Evolutionary conservation across 2,797 vertebrate species (phyloP), one percentile per base, ranked within the genome.

Genomic region (Antrozous pallidus): DNA sequence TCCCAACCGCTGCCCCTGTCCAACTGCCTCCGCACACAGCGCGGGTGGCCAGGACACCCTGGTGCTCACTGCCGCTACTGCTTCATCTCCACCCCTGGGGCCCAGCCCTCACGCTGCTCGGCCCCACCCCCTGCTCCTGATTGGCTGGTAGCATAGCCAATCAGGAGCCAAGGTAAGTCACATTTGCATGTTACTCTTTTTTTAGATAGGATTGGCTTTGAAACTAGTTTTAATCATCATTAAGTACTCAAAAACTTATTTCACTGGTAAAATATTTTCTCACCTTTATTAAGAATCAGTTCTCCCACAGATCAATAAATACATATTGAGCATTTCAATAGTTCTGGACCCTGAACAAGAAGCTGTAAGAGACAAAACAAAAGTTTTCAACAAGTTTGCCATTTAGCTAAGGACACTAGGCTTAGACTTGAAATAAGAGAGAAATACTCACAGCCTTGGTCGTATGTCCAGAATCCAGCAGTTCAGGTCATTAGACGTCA

Each of bases 141-240:
- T n/a, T n/a, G n/a, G n/a, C n/a, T n/a, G n/a, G n/a, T n/a, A n/a
- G n/a, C n/a, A n/a, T n/a, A n/a, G n/a, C n/a, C n/a, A n/a, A n/a
- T n/a, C n/a, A n/a, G n/a, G n/a, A n/a, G n/a, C n/a, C n/a, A n/a
- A n/a, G n/a, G n/a, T n/a, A n/a, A n/a, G n/a, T n/a, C n/a, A n/a
- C n/a, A n/a, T n/a, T n/a, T n/a, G n/a, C n/a, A n/a, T n/a, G n/a
- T n/a, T n/a, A n/a, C n/a, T n/a, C n/a, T n/a, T n/a, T n/a, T n/a
- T n/a, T n/a, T n/a, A n/a, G n/a, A n/a, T n/a, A n/a, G n/a, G n/a
- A 69, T 56, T 63, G 42, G 10, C 31, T 28, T 93, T 77, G 31
- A 88, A 93, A 67, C 40, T 65, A 36, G 26, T 84, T 96, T 89
- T 70, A 33, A 83, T 91, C 75, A 20, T 58, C 40, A 86, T 79